Evolutionary conservation across 2,888 invertebrate genomes (phyloP).

Genomic region (Fragum sueziense): DNA sequence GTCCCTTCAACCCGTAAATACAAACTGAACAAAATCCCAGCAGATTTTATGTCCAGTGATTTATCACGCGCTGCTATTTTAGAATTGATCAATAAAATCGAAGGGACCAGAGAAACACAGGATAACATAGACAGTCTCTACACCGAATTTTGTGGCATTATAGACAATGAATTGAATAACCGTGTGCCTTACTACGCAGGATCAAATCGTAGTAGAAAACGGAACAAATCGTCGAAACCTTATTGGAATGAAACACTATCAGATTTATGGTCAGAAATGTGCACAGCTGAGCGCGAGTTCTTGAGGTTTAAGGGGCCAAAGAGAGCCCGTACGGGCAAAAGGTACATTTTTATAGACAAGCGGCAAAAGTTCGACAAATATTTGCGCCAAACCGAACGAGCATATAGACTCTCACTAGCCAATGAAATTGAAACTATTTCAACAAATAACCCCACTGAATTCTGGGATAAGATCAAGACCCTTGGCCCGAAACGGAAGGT

Average conservation of each 20-base stretch:
- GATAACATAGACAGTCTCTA: constrained; percentile 7
- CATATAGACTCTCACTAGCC: constrained; percentile 17
- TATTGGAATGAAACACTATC: constrained; percentile 44
- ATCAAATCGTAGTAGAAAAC: constrained; percentile 12
- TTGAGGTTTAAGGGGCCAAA: background rate
- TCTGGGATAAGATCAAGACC: constrained; percentile 45
- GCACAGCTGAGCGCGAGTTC: constrained; percentile 14
- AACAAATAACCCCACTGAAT: constrained; percentile 39
- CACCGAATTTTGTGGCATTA: background rate
- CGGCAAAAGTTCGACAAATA: constrained; percentile 25
- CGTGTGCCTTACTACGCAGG: constrained; percentile 18
- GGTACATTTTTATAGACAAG: background rate
- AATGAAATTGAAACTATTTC: constrained; percentile 36
- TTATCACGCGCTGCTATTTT: background rate
- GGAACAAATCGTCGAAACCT: constrained; percentile 23
- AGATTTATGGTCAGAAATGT: constrained; percentile 32
- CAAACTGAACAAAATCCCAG: constrained; percentile 4
- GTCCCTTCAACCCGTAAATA: background rate
- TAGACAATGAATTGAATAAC: constrained; percentile 32
- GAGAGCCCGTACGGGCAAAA: background rate
- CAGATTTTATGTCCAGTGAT: constrained; percentile 15
- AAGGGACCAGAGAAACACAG: constrained; percentile 1
- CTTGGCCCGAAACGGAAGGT: constrained; percentile 36
- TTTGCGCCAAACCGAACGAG: constrained; percentile 26
- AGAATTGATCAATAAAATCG: constrained; percentile 7